These are phyloP conservation scores for Cryptocheilus praepositus DNA, from an alignment of 2,888 invertebrate genomes.

Conservation along the genomic window DNA sequence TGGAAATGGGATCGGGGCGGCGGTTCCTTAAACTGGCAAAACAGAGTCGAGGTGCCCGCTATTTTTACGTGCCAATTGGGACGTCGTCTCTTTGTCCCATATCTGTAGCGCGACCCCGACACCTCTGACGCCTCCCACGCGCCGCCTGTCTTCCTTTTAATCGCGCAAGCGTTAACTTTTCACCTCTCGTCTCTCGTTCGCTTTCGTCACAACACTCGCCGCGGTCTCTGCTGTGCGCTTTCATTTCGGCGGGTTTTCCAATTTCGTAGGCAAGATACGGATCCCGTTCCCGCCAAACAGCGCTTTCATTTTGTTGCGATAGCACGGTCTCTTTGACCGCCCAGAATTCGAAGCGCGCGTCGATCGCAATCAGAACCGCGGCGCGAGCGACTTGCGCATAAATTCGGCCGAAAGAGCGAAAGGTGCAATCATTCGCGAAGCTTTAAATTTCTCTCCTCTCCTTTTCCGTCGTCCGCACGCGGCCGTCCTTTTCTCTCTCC, in stretches of 20 bases:
- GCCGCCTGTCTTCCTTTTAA: not conserved
- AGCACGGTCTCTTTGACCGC: too few species aligned
- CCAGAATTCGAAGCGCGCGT: too few species aligned
- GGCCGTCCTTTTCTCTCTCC: not conserved
- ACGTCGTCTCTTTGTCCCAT: conserved; percentile 18
- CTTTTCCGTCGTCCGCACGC: not conserved
- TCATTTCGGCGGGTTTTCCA: not conserved
- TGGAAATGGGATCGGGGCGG: conserved; percentile 43
- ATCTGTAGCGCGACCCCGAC: not conserved
- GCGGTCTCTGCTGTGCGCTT: not conserved
- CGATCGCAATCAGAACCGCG: too few species aligned
- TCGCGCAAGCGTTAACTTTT: too few species aligned
- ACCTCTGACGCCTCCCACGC: not conserved
- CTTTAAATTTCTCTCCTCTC: not conserved
- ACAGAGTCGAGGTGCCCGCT: conserved; percentile 29
- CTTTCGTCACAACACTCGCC: too few species aligned
- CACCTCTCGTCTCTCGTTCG: too few species aligned
- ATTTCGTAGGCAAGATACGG: too few species aligned
- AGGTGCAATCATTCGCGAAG: too few species aligned
- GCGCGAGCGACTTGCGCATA: too few species aligned
- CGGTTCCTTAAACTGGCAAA: conserved; percentile 48
- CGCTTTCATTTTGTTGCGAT: too few species aligned
- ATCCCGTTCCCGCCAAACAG: too few species aligned
- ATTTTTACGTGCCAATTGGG: conserved; percentile 53
- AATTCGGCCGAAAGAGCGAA: too few species aligned